Evolutionary conservation across 2,797 vertebrate species (phyloP).

Genomic region (Hippoglossus hippoglossus): DNA sequence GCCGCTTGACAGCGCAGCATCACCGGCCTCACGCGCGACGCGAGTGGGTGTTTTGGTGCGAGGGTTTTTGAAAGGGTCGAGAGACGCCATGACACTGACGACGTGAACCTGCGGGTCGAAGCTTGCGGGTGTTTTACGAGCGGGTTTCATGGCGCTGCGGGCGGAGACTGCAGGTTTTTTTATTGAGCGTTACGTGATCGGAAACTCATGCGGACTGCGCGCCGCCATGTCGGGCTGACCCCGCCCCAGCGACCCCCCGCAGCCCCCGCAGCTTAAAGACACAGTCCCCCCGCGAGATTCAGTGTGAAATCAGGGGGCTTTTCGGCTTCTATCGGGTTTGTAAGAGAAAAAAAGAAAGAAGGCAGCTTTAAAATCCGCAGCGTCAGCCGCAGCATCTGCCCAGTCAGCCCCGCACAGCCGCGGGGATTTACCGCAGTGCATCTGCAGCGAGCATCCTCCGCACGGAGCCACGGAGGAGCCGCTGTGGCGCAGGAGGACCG

Average conservation of each 20-base stretch:
- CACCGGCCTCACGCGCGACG: slow-evolving; percentile 27
- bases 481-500: slow-evolving; percentile 48
- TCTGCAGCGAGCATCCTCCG: slow-evolving; percentile 56
- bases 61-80: neutral
- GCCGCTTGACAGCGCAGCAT: slow-evolving; percentile 27
- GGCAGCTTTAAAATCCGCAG: neutral
- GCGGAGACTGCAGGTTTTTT: neutral
- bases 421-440: slow-evolving; percentile 77
- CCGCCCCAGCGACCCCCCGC: neutral
- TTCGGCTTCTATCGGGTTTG: too few relatives aligned
- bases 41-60: slow-evolving; percentile 38
- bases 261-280: slow-evolving; percentile 53
- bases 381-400: neutral
- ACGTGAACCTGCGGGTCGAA: too few relatives aligned
- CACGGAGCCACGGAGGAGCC: slow-evolving; percentile 7
- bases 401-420: neutral
- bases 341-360: too few relatives aligned
- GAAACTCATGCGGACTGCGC: too few relatives aligned
- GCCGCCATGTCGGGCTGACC: neutral
- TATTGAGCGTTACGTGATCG: too few relatives aligned
- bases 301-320: too few relatives aligned
- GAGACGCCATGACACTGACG: neutral
- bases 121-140: too few relatives aligned
- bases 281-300: slow-evolving; percentile 14
- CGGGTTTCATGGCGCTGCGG: neutral